Evolutionary conservation across 2,113 vertebrate genomes (phyloP).

Genomic region (Rhineura floridana): DNA sequence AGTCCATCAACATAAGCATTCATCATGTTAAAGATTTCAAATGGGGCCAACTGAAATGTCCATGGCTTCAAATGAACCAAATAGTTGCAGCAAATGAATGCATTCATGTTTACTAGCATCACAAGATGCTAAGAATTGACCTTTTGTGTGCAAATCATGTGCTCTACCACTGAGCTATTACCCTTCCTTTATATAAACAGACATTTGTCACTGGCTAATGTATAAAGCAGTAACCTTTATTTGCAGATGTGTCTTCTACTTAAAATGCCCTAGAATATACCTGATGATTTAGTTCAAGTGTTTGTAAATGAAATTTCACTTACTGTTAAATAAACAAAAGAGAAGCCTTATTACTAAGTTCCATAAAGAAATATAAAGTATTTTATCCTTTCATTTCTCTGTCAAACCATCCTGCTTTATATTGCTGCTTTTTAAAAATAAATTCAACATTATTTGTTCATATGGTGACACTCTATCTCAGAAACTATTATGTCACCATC

Average conservation of each 20-base stretch:
- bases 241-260: background rate
- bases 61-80: background rate
- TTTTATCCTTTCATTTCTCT: background rate
- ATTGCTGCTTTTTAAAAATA: background rate
- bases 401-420: background rate
- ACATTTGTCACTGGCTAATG: background rate
- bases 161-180: background rate
- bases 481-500: conserved; percentile 7
- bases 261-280: background rate
- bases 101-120: background rate
- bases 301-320: background rate
- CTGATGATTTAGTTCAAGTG: background rate
- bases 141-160: background rate
- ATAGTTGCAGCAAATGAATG: background rate
- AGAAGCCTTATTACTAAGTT: background rate
- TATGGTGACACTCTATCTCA: background rate
- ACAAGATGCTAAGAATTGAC: no score
- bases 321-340: conserved; percentile 24
- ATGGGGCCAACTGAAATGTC: background rate
- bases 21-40: background rate
- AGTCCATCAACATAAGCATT: background rate
- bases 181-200: background rate
- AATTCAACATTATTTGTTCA: background rate
- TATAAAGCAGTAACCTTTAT: background rate
- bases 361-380: background rate